Percentiles rank a stretch among this genome's conserved stretches.
Conservation (phyloP, 2,888 invertebrate genomes). For the Protodeltote pygarga region DNA sequence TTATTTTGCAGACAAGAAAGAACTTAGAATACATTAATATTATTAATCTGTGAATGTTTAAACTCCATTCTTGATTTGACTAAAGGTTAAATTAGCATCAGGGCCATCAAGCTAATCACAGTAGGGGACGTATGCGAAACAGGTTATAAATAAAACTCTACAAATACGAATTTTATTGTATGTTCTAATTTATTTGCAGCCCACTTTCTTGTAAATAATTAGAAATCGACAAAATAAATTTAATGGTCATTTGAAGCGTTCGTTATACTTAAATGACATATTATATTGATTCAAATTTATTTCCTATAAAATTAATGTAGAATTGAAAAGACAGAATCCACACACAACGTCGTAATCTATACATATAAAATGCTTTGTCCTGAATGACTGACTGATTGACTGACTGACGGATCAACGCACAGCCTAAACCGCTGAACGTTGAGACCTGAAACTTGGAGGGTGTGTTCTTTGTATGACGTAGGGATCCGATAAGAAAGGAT, state of each 20-base stretch:
- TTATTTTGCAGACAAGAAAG: neutral
- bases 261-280: no score
- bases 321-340: neutral
- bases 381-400: no score
- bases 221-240: no score
- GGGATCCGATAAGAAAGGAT: no score
- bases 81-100: constrained; percentile 32
- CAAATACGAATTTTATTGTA: no score
- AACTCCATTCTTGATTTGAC: constrained; percentile 3
- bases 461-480: no score
- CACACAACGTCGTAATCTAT: neutral
- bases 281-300: neutral
- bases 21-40: neutral
- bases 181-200: constrained; percentile 3
- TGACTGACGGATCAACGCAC: no score
- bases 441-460: no score
- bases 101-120: constrained; percentile 18
- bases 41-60: neutral
- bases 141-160: constrained; percentile 17
- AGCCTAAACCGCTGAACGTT: no score
- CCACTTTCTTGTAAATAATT: no score
- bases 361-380: no score
- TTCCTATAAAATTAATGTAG: constrained; percentile 2
- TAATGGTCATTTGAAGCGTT: no score
- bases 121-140: constrained; percentile 2